Conservation (phyloP, 2,888 invertebrate genomes). For the Rosalia funebris region DNA sequence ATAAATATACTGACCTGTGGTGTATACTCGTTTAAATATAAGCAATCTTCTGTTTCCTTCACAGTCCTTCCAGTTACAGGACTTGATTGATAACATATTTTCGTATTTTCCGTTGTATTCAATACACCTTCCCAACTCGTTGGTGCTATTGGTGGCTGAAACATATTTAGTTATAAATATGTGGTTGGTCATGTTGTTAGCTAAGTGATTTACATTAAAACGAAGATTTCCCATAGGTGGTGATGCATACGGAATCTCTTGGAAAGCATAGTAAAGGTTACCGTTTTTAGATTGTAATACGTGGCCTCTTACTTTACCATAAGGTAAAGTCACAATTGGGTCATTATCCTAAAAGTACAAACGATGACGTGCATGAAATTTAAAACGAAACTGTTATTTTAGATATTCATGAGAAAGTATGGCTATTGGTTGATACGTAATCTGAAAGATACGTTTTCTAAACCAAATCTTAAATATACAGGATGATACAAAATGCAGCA, state of each 20-base stretch:
- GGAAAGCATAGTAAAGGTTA: slow-evolving; percentile 16
- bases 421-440: neutral
- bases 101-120: slow-evolving; percentile 18
- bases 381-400: neutral
- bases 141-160: slow-evolving; percentile 15
- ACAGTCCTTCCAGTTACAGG: neutral
- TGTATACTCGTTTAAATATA: slow-evolving; percentile 23
- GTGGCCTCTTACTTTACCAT: slow-evolving; percentile 18
- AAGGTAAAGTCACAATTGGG: slow-evolving; percentile 4
- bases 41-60: slow-evolving; percentile 24
- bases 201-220: slow-evolving; percentile 15
- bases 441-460: neutral
- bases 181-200: no score
- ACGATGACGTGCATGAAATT: no score
- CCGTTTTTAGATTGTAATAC: neutral
- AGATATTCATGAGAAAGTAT: neutral
- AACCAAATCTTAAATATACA: neutral
- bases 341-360: neutral
- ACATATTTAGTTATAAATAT: neutral
- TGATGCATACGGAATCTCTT: slow-evolving; percentile 34
- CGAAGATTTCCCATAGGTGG: slow-evolving; percentile 20
- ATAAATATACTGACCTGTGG: slow-evolving; percentile 12
- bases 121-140: slow-evolving; percentile 6
- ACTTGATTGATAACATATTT: slow-evolving; percentile 7
- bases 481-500: no score